Conservation (phyloP, 2,113 vertebrate genomes). For the Xiphophorus couchianus region DNA sequence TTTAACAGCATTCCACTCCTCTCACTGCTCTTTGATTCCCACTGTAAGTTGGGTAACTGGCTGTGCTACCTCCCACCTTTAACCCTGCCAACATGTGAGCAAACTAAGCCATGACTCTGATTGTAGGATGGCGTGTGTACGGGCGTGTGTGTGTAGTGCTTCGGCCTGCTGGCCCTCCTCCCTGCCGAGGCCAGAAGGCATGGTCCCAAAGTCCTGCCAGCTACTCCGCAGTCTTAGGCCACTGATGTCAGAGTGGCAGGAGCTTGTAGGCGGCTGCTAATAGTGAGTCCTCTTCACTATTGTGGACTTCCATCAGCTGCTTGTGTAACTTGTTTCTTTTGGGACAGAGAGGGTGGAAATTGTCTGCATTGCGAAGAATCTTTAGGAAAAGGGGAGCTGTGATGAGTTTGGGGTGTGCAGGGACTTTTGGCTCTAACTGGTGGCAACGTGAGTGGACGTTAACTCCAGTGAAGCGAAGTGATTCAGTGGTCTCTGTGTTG, state of each 20-base stretch:
- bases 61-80: slow-evolving; percentile 30
- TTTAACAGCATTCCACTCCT: slow-evolving; percentile 33
- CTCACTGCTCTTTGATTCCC: slow-evolving; percentile 26
- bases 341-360: slow-evolving; percentile 9
- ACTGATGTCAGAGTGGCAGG: slow-evolving; percentile 81
- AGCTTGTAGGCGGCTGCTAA: slow-evolving; percentile 81
- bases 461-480: background rate
- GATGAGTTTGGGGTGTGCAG: slow-evolving; percentile 6
- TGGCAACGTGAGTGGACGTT: slow-evolving; percentile 1
- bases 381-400: slow-evolving; percentile 17
- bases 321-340: slow-evolving; percentile 69
- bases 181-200: slow-evolving; percentile 80
- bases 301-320: slow-evolving; percentile 76
- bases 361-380: slow-evolving; percentile 35
- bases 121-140: slow-evolving; percentile 21
- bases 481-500: background rate
- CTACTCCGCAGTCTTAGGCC: slow-evolving; percentile 72
- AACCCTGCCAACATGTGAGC: slow-evolving; percentile 21
- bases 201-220: slow-evolving; percentile 74
- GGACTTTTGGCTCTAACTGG: slow-evolving; percentile 31
- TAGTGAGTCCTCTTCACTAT: slow-evolving; percentile 79
- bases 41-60: slow-evolving; percentile 44
- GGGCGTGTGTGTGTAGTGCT: slow-evolving; percentile 34
- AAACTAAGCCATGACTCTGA: slow-evolving; percentile 23
- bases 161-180: slow-evolving; percentile 67